Conservation (phyloP, 2,888 invertebrate genomes). For the Xestia rhomboidea region DNA sequence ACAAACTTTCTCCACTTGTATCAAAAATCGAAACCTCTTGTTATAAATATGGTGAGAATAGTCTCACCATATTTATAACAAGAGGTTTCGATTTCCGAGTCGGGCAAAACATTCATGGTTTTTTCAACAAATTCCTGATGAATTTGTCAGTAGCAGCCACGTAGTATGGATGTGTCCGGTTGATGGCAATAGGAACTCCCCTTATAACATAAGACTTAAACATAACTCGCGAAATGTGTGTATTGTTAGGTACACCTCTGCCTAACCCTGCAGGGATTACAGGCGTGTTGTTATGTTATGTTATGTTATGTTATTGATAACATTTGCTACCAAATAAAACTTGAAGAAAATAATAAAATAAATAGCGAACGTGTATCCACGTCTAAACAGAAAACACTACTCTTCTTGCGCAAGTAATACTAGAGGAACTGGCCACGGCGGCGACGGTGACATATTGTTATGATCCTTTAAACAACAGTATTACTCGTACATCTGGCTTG, state of each 20-base stretch:
- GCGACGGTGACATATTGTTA: slow-evolving; percentile 57
- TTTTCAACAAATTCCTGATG: no score
- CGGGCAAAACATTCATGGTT: no score
- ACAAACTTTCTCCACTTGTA: no score
- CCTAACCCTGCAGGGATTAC: background rate
- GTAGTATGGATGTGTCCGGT: no score
- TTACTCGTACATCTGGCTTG: slow-evolving; percentile 49
- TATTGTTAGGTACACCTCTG: background rate
- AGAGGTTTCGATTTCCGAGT: background rate
- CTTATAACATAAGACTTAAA: no score
- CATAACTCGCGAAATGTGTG: no score
- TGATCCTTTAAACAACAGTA: slow-evolving; percentile 50
- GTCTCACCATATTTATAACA: background rate
- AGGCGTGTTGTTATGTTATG: background rate
- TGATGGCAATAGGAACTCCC: no score
- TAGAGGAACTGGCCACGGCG: slow-evolving; percentile 34
- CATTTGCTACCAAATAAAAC: background rate
- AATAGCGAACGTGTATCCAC: slow-evolving; percentile 24
- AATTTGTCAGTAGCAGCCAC: no score
- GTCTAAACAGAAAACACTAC: slow-evolving; percentile 41
- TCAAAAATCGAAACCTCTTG: no score
- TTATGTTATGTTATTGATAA: background rate
- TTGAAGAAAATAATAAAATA: slow-evolving; percentile 6
- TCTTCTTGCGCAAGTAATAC: slow-evolving; percentile 48
- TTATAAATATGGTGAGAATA: no score